phyloP scores from a whole-genome alignment of 2,113 vertebrate genomes.

The Vidua macroura region DNA sequence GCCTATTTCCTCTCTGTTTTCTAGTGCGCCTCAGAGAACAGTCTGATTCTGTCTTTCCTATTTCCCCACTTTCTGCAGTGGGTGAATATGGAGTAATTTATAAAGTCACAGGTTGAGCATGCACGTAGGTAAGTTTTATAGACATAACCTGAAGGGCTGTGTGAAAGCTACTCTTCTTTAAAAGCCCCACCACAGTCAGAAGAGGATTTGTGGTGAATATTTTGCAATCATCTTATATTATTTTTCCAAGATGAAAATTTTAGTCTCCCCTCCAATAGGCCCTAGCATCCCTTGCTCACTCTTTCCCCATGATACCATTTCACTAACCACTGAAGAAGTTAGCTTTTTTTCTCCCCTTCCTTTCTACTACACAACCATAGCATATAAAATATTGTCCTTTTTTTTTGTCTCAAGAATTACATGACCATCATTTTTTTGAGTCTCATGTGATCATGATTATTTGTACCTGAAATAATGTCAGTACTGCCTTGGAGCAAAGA shows the following conservation, averaged over 20 bases:
- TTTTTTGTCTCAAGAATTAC: not conserved
- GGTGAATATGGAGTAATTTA: not conserved
- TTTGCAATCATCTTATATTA: not conserved
- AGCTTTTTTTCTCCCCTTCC: not conserved
- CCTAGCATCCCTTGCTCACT: rapidly evolving
- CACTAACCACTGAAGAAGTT: not conserved
- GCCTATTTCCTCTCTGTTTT: not conserved
- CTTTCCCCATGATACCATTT: not conserved
- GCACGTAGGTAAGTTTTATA: not conserved
- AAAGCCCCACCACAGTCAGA: not conserved
- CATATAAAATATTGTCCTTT: not conserved
- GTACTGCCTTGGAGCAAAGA: not conserved
- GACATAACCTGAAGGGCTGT: not conserved
- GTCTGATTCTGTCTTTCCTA: not conserved
- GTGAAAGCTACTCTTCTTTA: not conserved
- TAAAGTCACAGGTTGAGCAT: not conserved
- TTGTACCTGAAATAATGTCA: not conserved
- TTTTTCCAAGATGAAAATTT: not conserved
- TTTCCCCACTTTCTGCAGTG: not conserved
- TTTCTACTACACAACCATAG: not conserved
- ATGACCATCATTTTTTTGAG: not conserved
- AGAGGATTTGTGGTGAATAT: not conserved
- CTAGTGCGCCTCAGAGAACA: not conserved
- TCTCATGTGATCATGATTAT: not conserved
- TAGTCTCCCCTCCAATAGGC: not conserved